Percentiles rank a stretch among this genome's conserved stretches.
These are phyloP conservation scores for Malthinus flaveolus DNA, from an alignment of 2,888 invertebrate genomes.

Conservation along the genomic window DNA sequence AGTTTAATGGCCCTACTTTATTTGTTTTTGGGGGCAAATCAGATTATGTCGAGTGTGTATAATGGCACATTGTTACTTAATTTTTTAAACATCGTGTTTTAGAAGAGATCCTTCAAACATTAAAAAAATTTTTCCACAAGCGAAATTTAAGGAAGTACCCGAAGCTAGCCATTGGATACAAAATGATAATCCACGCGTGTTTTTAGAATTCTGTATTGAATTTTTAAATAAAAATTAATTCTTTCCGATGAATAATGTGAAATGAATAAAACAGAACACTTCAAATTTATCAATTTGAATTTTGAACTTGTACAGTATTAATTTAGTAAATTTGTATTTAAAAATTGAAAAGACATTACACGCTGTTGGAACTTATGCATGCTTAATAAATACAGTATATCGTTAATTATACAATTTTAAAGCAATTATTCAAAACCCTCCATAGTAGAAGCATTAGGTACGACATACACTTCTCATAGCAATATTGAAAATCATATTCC, in stretches of 20 bases:
- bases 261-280: neutral
- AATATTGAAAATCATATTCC: conserved; percentile 47
- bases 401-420: too few relatives aligned
- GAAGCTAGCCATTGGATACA: conserved; percentile 95
- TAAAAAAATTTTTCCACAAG: conserved; percentile 66
- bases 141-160: conserved; percentile 69
- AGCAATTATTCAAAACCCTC: too few relatives aligned
- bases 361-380: too few relatives aligned
- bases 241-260: neutral
- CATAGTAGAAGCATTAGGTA: conserved; percentile 51
- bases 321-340: too few relatives aligned
- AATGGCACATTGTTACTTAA: neutral
- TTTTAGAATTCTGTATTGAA: conserved; percentile 65
- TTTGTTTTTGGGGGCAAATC: conserved; percentile 85
- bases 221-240: conserved; percentile 58
- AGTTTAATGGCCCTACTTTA: conserved; percentile 67
- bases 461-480: conserved; percentile 71
- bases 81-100: neutral
- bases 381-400: too few relatives aligned
- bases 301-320: too few relatives aligned
- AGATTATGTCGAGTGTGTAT: conserved; percentile 70
- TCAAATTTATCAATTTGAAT: too few relatives aligned
- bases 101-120: neutral
- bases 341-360: too few relatives aligned
- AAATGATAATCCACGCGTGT: conserved; percentile 82